Percentiles rank a stretch among this genome's conserved stretches.
These are phyloP conservation scores for Thalassophryne amazonica DNA, from an alignment of 2,797 vertebrate genomes.

Conservation along the genomic window DNA sequence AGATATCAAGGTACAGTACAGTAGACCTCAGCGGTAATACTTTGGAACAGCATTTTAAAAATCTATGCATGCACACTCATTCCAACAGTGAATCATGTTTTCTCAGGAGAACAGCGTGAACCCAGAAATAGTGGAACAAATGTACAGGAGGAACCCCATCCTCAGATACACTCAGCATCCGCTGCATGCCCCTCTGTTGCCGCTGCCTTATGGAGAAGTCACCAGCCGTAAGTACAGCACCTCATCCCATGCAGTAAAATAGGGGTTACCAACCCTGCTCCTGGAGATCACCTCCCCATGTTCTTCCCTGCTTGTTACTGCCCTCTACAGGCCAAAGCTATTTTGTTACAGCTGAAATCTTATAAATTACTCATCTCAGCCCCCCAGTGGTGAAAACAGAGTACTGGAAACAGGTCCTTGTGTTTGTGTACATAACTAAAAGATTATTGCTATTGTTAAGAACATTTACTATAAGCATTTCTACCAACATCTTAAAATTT, in stretches of 20 bases:
- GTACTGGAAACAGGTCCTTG: no score
- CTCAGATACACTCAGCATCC: slow-evolving; percentile 93
- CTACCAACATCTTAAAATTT: no score
- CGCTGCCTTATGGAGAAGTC: slow-evolving; percentile 89
- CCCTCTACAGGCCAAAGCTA: not conserved
- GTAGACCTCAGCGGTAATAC: not conserved
- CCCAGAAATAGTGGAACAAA: slow-evolving; percentile 89
- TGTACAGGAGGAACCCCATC: slow-evolving; percentile 90
- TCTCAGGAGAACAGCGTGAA: slow-evolving; percentile 89
- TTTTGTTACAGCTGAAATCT: no score
- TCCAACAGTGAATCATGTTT: not conserved
- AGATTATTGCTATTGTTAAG: no score
- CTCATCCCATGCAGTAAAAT: not conserved
- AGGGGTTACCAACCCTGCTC: no score
- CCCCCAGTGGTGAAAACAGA: no score
- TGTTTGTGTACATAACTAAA: no score
- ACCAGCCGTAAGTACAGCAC: slow-evolving; percentile 79
- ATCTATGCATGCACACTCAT: not conserved
- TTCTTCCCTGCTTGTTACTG: not conserved
- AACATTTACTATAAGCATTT: no score
- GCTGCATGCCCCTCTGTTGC: slow-evolving; percentile 89
- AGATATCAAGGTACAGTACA: slow-evolving; percentile 85
- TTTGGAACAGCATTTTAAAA: not conserved
- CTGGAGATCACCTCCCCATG: not conserved
- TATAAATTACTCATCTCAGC: no score